These are phyloP conservation scores for Creontiades dilutus DNA, from an alignment of 2,888 invertebrate genomes.

Conservation along the genomic window DNA sequence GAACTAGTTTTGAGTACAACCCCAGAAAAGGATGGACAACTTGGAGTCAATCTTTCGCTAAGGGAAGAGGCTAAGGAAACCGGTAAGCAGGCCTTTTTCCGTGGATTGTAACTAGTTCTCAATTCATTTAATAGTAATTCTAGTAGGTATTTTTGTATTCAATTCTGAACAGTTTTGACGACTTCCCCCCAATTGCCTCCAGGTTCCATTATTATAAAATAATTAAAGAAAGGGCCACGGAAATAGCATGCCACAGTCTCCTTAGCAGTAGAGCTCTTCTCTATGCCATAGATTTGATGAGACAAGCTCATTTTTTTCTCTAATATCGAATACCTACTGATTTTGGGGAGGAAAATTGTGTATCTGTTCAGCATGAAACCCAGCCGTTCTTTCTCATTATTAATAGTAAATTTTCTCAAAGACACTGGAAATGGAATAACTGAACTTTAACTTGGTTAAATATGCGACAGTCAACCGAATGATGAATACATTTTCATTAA, in stretches of 20 bases:
- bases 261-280: constrained; percentile 1
- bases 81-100: constrained; percentile 75
- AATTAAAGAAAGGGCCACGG: constrained; percentile 63
- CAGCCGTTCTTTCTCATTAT: too few relatives aligned
- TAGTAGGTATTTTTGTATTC: too few relatives aligned
- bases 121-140: too few relatives aligned
- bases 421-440: too few relatives aligned
- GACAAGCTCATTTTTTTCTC: not conserved
- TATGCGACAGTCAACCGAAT: too few relatives aligned
- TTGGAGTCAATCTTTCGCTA: constrained; percentile 81
- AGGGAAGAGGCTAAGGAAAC: constrained; percentile 75
- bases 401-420: too few relatives aligned
- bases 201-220: not conserved
- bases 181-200: not conserved
- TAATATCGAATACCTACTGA: too few relatives aligned
- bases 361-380: too few relatives aligned
- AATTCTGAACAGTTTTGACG: too few relatives aligned
- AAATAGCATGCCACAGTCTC: constrained; percentile 69
- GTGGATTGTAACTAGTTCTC: constrained; percentile 43
- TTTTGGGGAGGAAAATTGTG: too few relatives aligned
- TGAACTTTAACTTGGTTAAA: too few relatives aligned
- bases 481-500: too few relatives aligned
- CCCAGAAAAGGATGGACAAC: constrained; percentile 83
- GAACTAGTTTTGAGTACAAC: constrained; percentile 87
- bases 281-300: not conserved